These are phyloP conservation scores for Scytalopus superciliaris DNA, from an alignment of 2,113 vertebrate genomes.

Conservation along the genomic window DNA sequence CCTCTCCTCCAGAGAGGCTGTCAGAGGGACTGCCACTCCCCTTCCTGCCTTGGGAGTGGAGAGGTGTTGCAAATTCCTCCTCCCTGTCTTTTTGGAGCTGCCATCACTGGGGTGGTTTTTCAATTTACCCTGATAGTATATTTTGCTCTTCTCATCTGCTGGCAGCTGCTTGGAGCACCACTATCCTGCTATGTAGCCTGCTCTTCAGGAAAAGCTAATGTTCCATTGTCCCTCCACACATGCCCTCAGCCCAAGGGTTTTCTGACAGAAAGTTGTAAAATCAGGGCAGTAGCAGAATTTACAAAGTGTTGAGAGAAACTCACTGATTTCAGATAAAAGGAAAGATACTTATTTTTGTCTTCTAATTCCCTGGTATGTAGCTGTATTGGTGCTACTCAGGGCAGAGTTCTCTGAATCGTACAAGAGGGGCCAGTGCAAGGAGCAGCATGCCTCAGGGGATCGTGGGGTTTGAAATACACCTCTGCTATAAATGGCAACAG, in stretches of 20 bases:
- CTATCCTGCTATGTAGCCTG: not conserved
- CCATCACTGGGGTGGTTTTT: not conserved
- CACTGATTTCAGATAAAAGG: not conserved
- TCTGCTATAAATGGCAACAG: not conserved
- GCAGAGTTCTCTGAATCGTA: not conserved
- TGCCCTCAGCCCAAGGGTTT: not conserved
- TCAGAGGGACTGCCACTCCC: not conserved
- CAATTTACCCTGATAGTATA: not conserved
- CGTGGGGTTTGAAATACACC: not conserved
- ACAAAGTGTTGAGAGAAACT: not conserved
- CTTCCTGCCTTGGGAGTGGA: not conserved
- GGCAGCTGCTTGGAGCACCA: not conserved
- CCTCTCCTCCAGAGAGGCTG: not conserved
- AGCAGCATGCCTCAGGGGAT: not conserved
- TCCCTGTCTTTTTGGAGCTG: not conserved
- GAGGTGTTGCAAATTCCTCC: not conserved
- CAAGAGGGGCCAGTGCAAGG: not conserved
- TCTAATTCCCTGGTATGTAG: not conserved
- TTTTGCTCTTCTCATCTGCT: not conserved
- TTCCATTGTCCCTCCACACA: rapidly evolving
- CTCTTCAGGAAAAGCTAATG: not conserved
- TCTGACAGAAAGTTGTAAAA: not conserved
- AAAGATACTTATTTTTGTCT: not conserved
- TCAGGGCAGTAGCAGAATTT: not conserved
- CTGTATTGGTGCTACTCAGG: not conserved